Base-by-base conservation (phyloP, 2,113 vertebrate species). In the Polypterus senegalus region DNA sequence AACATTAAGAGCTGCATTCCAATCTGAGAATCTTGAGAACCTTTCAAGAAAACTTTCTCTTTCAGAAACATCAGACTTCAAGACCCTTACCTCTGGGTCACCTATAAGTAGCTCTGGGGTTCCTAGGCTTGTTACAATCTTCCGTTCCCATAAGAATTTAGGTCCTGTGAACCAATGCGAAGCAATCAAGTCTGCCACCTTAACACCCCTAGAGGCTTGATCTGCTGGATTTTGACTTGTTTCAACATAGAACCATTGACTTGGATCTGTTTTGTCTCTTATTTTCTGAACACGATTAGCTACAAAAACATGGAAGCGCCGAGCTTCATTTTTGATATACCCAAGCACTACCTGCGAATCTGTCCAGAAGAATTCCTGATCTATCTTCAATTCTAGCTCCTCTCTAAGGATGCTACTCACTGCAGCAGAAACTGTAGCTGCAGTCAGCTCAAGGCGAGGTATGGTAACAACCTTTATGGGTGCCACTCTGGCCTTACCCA, bases 131-230 rank as follows among this genome's bases (percentile, higher is more conserved):
- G 61, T 73, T 49, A 60, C 60, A 72, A 52, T 63, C 62, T 70
- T 10, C 51, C n/a, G 6, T 67, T 59, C 65, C 45, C 52, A 10
- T 47, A 54, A 3, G 65, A 63, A 8, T 71, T 48, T 45, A 69
- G 10, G 1, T 59, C 49, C 44, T 57, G 46, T 65, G 65, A 69
- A 5, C 70, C 64, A 54, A 73, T 67, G 66, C 64, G 66, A 70
- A n/a, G 48, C 44, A 5, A 61, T 46, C 4, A 73, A 62, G 11
- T 70, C 7, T 11, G 70, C 54, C 43, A 60, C 48, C 49, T 53
- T 67, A 6, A 67, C 52, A 3, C 67, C 67, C 46, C 65, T 57
- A 2, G 65, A 72, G 1, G 51, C 60, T 9, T 65, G 59, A 59
- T 69, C 65, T 3, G 70, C n/a, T n/a, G n/a, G n/a, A 59, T 70